A percentile compares a stretch with the other conserved stretches of the same genome.
These are phyloP conservation scores for Meganola albula DNA, from an alignment of 2,888 invertebrate genomes.

Conservation along the genomic window DNA sequence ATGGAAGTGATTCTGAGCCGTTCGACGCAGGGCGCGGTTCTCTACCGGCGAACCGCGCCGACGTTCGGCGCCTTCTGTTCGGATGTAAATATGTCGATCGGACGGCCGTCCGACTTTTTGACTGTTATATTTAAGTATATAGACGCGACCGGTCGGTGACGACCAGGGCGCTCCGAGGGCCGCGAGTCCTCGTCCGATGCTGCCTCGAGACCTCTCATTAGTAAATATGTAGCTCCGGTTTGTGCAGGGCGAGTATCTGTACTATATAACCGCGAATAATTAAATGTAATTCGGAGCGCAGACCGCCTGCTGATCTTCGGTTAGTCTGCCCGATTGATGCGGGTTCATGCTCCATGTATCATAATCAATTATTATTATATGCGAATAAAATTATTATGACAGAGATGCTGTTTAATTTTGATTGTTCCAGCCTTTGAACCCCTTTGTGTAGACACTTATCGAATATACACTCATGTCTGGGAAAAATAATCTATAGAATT, in stretches of 20 bases:
- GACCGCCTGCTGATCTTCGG: constrained; percentile 43
- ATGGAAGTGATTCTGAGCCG: constrained; percentile 69
- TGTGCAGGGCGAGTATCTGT: constrained; percentile 63
- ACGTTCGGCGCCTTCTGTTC: constrained; percentile 53
- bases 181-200: constrained; percentile 56
- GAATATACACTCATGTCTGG: too few relatives aligned
- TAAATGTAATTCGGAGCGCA: constrained; percentile 67
- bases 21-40: constrained; percentile 43
- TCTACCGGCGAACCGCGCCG: constrained; percentile 29
- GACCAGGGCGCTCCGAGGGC: constrained; percentile 47
- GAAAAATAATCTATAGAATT: too few relatives aligned
- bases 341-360: constrained; percentile 68
- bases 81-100: constrained; percentile 68
- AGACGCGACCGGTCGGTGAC: constrained; percentile 57
- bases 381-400: constrained; percentile 76
- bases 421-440: constrained; percentile 16
- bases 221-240: constrained; percentile 73
- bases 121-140: constrained; percentile 72
- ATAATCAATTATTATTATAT: constrained; percentile 77
- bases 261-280: constrained; percentile 71
- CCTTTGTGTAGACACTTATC: too few relatives aligned
- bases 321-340: constrained; percentile 46
- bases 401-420: constrained; percentile 33
- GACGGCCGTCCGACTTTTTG: constrained; percentile 63
- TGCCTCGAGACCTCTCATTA: constrained; percentile 73